A percentile compares a stretch with the other conserved stretches of the same genome.
phyloP scores from a whole-genome alignment of 1,140 invertebrate genomes.

The Papilio polytes region DNA sequence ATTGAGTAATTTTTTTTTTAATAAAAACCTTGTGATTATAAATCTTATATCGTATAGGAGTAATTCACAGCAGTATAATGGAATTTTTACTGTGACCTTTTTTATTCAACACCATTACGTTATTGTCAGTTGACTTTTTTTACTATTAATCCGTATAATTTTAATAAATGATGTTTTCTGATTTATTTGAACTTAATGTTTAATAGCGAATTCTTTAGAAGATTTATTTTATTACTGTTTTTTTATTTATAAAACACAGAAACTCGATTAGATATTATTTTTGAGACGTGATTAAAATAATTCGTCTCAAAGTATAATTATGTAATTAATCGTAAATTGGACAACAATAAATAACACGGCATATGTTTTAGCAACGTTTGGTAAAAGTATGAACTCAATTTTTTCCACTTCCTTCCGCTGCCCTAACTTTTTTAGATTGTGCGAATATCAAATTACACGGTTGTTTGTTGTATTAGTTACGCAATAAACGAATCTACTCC shows the following conservation, averaged over 20 bases:
- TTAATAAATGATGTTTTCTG: neutral
- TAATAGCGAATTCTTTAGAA: neutral
- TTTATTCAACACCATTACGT: neutral
- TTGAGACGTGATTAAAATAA: neutral
- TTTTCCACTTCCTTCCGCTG: constrained; percentile 81
- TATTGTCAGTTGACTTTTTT: neutral
- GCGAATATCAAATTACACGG: constrained; percentile 76
- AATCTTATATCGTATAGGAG: neutral
- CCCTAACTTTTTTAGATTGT: constrained; percentile 76
- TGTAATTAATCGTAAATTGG: constrained; percentile 30
- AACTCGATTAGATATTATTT: too few species aligned
- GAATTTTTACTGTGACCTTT: neutral
- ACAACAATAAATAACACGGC: constrained; percentile 56
- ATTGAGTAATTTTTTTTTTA: neutral
- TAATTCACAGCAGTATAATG: neutral
- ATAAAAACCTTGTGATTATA: neutral
- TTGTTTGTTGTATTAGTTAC: constrained; percentile 43
- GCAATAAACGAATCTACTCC: constrained; percentile 37
- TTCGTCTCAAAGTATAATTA: constrained; percentile 24
- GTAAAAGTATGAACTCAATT: constrained; percentile 75
- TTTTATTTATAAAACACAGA: too few species aligned
- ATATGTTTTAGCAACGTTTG: constrained; percentile 68
- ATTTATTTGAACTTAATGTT: neutral
- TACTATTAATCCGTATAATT: neutral
- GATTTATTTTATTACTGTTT: neutral